phyloP scores from a whole-genome alignment of 2,797 vertebrate species.

The Linurgus olivaceus region DNA sequence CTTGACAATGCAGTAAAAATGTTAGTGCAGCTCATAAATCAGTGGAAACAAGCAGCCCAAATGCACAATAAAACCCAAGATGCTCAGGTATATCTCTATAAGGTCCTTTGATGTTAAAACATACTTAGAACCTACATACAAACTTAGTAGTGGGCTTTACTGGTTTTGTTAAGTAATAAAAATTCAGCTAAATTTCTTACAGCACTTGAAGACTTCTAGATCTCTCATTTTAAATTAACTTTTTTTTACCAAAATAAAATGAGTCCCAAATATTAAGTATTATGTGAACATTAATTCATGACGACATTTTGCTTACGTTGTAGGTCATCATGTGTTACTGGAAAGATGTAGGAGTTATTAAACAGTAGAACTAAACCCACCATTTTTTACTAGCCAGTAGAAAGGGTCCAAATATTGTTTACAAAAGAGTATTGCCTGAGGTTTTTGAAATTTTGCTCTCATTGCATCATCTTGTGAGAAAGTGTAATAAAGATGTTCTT shows the following conservation, averaged over 20 bases:
- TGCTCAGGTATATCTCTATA: conserved; percentile 77
- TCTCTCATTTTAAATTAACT: background rate
- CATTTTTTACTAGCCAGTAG: background rate
- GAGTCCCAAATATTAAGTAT: background rate
- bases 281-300: background rate
- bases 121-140: background rate
- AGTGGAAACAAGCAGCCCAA: conserved; percentile 95
- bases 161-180: background rate
- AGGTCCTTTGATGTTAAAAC: background rate
- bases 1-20: conserved; percentile 98
- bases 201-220: background rate
- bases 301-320: background rate
- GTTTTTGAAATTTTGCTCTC: background rate
- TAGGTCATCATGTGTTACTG: background rate
- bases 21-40: conserved; percentile 95
- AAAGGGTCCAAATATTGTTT: background rate
- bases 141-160: background rate
- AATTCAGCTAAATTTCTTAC: background rate
- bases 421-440: background rate
- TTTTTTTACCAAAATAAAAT: background rate
- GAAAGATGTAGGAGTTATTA: background rate
- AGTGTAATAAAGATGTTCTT: background rate
- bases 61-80: conserved; percentile 91
- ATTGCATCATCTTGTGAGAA: background rate
- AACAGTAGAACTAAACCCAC: background rate